phyloP scores from a whole-genome alignment of 2,888 invertebrate species.

The Cerastoderma edule region DNA sequence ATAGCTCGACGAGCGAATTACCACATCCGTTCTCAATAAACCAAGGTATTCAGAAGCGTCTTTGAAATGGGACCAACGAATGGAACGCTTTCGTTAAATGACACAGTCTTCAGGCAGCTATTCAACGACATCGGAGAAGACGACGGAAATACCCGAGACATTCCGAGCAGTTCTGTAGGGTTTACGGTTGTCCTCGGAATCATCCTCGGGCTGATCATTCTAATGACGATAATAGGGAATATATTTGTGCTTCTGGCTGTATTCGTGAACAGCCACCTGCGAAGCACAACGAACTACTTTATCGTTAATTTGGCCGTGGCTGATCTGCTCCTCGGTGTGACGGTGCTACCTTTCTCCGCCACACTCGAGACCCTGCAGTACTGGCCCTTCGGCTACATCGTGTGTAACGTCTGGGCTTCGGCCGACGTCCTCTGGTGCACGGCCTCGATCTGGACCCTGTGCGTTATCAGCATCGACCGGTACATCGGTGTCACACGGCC shows the following conservation, averaged over 20 bases:
- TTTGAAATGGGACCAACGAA: too few species aligned
- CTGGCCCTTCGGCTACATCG: conserved; percentile 83
- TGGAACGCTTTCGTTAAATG: too few species aligned
- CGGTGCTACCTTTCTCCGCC: conserved; percentile 83
- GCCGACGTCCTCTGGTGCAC: conserved; percentile 89
- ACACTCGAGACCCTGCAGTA: conserved; percentile 78
- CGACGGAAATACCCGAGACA: not conserved
- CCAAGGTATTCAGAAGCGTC: too few species aligned
- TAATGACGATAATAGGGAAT: conserved; percentile 85
- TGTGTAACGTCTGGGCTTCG: conserved; percentile 88
- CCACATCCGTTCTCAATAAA: too few species aligned
- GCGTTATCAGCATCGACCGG: conserved; percentile 88
- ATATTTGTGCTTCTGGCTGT: conserved; percentile 86
- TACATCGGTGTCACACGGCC: conserved; percentile 89
- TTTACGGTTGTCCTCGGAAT: conserved; percentile 70
- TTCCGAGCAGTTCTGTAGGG: not conserved
- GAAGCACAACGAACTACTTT: conserved; percentile 88
- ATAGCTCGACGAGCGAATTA: too few species aligned
- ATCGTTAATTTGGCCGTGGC: conserved; percentile 89
- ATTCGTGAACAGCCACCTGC: conserved; percentile 84
- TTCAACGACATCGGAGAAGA: not conserved
- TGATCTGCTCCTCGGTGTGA: conserved; percentile 87
- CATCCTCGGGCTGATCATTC: conserved; percentile 82
- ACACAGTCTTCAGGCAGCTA: too few species aligned
- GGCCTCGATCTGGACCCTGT: conserved; percentile 88